Percentiles rank a stretch among this genome's conserved stretches.
Evolutionary conservation across 30 jellyfish, hydroid and myxozoan genomes (phyloP).

Genomic region (Hydra vulgaris): DNA sequence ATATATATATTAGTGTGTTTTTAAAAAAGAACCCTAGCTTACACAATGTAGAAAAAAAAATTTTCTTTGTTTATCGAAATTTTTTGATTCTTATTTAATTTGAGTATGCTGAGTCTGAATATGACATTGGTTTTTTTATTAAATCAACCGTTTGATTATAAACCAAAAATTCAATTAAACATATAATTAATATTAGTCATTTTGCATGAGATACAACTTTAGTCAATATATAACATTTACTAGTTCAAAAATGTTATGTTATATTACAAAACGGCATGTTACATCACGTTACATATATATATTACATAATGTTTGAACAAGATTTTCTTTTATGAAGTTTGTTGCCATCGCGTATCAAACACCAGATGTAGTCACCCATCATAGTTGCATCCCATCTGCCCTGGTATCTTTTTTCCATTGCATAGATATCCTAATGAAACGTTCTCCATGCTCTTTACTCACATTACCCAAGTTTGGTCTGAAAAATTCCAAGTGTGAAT

Average conservation of each 20-base stretch:
- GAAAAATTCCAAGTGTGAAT: constrained; percentile 6
- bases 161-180: neutral
- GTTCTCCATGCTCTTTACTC: constrained; percentile 22
- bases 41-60: neutral
- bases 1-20: too few species aligned
- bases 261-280: neutral
- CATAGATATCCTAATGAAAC: neutral
- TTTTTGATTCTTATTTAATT: neutral
- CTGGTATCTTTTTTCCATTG: neutral
- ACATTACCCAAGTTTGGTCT: constrained; percentile 16
- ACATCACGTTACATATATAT: neutral
- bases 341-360: neutral
- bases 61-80: neutral
- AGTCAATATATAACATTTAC: neutral
- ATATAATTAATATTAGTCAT: neutral
- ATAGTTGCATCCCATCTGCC: constrained; percentile 9
- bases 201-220: neutral
- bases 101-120: neutral
- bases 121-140: neutral
- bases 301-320: neutral
- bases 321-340: neutral
- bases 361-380: constrained; percentile 6
- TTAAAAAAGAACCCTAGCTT: too few species aligned
- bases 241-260: neutral
- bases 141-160: neutral